Evolutionary conservation across 2,797 vertebrate genomes (phyloP), one percentile per base, ranked within the genome.

Genomic region (Carapus acus): DNA sequence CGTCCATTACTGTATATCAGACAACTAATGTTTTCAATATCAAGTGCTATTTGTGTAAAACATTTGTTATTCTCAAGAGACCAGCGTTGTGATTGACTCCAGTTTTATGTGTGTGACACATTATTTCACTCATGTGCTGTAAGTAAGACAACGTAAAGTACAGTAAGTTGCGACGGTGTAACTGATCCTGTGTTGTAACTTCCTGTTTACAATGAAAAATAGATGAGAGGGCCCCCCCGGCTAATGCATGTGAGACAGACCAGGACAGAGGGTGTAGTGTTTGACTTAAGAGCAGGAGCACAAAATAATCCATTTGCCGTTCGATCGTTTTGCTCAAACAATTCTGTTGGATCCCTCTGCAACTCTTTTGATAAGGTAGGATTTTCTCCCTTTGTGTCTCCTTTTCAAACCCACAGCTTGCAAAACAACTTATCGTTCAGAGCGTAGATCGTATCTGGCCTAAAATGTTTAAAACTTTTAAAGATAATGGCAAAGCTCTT

Each of bases 171-270:
- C 65, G 57, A 39, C 48, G 51, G 19, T 83, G 79, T 57, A 85
- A 81, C 74, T 76, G 62, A 83, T 67, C 58, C 70, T 64, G 59
- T 31, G 2, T 54, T 64, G 60, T 69, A 62, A 51, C 59, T 83
- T 82, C 81, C 77, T 85, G 79, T 84, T 77, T 82, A 71, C 65
- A 60, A 80, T 87, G 67, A 84, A 82, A 79, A 77, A 82, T 78
- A 68, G 75, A 88, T 78, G 75, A 85, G 65, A 57, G 56, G 62
- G n/a, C n/a, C 58, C 80, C 77, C 78, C 59, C 73, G 69, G 79
- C 75, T 59, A 62, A 69, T 78, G 72, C 76, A 87, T 85, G 83
- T 85, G 80, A 85, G 81, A 74, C 46, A 37, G 52, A 72, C 59
- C 67, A 55, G 58, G 70, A 86, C 81, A 86, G 78, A 79, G 71